These are phyloP conservation scores for Drosophila mayaguana DNA, from an alignment of 2,888 invertebrate species.

Conservation along the genomic window DNA sequence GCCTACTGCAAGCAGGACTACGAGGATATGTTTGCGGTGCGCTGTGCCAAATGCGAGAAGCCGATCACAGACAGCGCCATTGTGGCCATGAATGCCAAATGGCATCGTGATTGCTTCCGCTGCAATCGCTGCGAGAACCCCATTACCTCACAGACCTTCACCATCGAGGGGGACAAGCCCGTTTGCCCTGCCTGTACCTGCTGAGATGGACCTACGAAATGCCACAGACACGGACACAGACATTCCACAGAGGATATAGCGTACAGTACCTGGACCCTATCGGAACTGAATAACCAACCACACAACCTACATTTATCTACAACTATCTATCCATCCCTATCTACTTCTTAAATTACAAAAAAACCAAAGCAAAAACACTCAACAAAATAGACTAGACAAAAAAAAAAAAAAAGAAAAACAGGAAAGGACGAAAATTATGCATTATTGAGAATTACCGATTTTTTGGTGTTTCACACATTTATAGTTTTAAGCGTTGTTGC, in stretches of 20 bases:
- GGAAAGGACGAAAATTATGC: too few species aligned
- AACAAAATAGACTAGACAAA: background rate
- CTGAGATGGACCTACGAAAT: conserved; percentile 11
- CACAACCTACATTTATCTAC: background rate
- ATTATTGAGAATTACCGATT: too few species aligned
- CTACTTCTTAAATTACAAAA: too few species aligned
- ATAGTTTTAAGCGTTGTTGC: too few species aligned
- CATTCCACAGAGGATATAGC: background rate
- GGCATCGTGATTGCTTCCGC: conserved; percentile 97
- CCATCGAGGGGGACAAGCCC: conserved; percentile 91
- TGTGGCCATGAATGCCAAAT: conserved; percentile 95
- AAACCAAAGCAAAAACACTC: background rate
- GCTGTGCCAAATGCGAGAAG: conserved; percentile 92
- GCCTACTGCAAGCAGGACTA: conserved; percentile 95
- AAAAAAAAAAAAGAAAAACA: too few species aligned
- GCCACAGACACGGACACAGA: background rate
- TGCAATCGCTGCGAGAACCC: conserved; percentile 94
- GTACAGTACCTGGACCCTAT: conserved; percentile 2
- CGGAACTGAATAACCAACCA: background rate
- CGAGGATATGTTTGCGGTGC: conserved; percentile 93
- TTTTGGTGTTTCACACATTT: too few species aligned
- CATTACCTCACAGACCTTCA: conserved; percentile 91
- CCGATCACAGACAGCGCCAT: conserved; percentile 93
- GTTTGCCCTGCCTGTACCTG: conserved; percentile 88
- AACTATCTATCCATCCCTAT: too few species aligned